These are phyloP conservation scores for Cephonodes hylas DNA, from an alignment of 2,888 invertebrate species.

Conservation along the genomic window DNA sequence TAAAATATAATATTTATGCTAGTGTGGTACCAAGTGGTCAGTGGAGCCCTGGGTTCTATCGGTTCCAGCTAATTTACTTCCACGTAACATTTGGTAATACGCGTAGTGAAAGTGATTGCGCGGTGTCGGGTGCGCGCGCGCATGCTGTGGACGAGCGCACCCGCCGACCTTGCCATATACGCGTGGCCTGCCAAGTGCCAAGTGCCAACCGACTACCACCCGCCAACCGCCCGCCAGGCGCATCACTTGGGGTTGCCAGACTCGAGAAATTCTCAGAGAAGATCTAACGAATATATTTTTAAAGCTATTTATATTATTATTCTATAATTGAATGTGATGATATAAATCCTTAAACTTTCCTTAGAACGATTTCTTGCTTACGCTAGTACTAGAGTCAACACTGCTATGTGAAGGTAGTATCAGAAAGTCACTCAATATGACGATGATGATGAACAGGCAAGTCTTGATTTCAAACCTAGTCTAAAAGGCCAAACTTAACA, in stretches of 20 bases:
- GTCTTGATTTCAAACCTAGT: too few species aligned
- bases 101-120: constrained; percentile 76
- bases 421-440: too few species aligned
- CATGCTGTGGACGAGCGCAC: constrained; percentile 36
- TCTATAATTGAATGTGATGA: too few species aligned
- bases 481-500: too few species aligned
- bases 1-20: too few species aligned
- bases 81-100: constrained; percentile 63
- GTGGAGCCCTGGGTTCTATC: not conserved
- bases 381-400: too few species aligned
- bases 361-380: too few species aligned
- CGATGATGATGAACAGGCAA: too few species aligned
- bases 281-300: too few species aligned
- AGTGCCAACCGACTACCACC: not conserved
- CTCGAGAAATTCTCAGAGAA: not conserved
- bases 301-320: too few species aligned
- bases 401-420: too few species aligned
- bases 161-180: constrained; percentile 76
- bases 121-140: constrained; percentile 68
- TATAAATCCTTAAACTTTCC: too few species aligned
- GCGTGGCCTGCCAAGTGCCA: constrained; percentile 22
- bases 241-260: constrained; percentile 8
- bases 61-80: constrained; percentile 25
- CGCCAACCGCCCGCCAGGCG: constrained; percentile 21
- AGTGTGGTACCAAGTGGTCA: not conserved